These are phyloP conservation scores for Stomatorhinus ivindoensis DNA, from an alignment of 2,113 vertebrate genomes.

Conservation along the genomic window DNA sequence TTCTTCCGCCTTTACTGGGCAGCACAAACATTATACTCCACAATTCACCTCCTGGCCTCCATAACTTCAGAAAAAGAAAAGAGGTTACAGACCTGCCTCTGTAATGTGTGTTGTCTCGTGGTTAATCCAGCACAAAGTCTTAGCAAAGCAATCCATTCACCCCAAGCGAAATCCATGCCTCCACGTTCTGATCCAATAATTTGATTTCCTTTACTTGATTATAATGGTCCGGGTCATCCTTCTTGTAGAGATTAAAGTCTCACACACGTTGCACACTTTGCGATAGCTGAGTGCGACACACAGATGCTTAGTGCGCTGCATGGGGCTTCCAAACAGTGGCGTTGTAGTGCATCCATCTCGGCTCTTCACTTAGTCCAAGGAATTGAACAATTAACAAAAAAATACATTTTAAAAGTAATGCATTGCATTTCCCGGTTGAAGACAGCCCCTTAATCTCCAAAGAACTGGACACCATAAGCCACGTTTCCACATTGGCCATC, in stretches of 20 bases:
- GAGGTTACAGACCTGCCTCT: neutral
- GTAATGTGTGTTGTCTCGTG: neutral
- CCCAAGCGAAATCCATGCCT: neutral
- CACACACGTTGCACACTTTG: neutral
- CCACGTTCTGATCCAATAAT: neutral
- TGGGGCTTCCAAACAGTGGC: neutral
- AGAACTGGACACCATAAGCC: neutral
- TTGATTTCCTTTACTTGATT: neutral
- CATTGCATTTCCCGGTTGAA: neutral
- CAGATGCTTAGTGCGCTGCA: neutral
- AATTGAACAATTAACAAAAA: neutral
- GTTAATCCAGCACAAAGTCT: neutral
- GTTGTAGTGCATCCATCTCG: neutral
- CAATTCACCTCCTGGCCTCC: neutral
- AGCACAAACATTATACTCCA: neutral
- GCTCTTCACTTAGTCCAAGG: neutral
- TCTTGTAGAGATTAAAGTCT: neutral
- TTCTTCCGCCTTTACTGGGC: neutral
- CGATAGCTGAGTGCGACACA: neutral
- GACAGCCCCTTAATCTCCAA: neutral
- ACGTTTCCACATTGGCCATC: neutral
- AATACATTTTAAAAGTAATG: neutral
- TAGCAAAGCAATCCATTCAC: neutral
- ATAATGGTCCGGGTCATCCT: neutral
- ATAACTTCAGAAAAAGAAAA: neutral